Evolutionary conservation across 2,888 invertebrate species (phyloP).

Genomic region (Oscheius sp.): DNA sequence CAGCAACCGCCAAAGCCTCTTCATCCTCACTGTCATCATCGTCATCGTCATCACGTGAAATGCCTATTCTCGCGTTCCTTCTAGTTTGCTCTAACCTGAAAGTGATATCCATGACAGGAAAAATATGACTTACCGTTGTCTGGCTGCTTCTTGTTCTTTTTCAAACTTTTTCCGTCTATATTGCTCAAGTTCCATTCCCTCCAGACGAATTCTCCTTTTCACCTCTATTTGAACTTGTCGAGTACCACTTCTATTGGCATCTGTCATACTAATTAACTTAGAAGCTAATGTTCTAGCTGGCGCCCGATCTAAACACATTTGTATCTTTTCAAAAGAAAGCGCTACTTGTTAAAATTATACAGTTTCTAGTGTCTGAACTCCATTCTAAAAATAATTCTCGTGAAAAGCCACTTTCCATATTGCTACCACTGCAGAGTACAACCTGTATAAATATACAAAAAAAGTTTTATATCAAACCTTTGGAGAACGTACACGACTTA

Average conservation of each 20-base stretch:
- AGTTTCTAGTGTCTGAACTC: conserved; percentile 89
- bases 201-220: conserved; percentile 30
- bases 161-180: conserved; percentile 73
- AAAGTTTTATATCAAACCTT: conserved; percentile 74
- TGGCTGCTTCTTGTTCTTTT: conserved; percentile 71
- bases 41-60: conserved; percentile 28
- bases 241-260: conserved; percentile 27
- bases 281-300: conserved; percentile 76
- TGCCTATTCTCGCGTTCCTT: conserved; percentile 46
- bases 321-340: too few relatives aligned
- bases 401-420: conserved; percentile 93
- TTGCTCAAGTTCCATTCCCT: conserved; percentile 75
- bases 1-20: conserved; percentile 67
- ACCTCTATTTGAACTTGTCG: conserved; percentile 33
- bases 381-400: conserved; percentile 92
- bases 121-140: conserved; percentile 1
- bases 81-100: conserved; percentile 54
- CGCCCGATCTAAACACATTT: conserved; percentile 72
- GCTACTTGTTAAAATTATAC: conserved; percentile 85
- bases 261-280: conserved; percentile 72
- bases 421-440: conserved; percentile 91
- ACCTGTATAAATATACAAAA: conserved; percentile 71
- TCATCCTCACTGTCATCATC: conserved; percentile 66
- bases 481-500: conserved; percentile 85
- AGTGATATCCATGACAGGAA: too few relatives aligned